Percentiles rank a stretch among this genome's conserved stretches.
Evolutionary conservation across 2,113 vertebrate genomes (phyloP).

Genomic region (Rhizomys pruinosus): DNA sequence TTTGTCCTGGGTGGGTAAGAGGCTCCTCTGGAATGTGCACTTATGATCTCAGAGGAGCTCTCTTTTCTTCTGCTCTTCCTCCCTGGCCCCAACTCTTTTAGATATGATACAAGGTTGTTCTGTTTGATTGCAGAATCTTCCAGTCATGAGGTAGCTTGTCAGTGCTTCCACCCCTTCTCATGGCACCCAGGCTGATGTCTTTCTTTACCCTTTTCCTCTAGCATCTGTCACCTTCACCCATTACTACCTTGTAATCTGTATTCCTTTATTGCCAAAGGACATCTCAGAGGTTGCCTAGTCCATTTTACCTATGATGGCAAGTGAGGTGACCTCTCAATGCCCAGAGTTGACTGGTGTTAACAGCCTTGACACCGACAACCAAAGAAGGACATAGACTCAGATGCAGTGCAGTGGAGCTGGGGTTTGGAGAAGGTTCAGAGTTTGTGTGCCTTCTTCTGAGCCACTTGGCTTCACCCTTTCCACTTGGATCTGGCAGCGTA

Average conservation of each 20-base stretch:
- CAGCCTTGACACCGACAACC: not conserved
- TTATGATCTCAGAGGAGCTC: not conserved
- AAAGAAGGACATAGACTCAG: not conserved
- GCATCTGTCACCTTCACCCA: not conserved
- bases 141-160: not conserved
- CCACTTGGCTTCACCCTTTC: not conserved
- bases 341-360: not conserved
- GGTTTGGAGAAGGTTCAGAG: conserved; percentile 2
- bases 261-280: not conserved
- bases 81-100: not conserved
- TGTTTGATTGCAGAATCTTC: conserved; percentile 16
- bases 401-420: not conserved
- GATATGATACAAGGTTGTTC: not conserved
- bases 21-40: not conserved
- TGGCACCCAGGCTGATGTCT: not conserved
- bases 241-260: not conserved
- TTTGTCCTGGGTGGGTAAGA: not conserved
- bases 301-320: not conserved
- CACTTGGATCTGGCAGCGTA: not conserved
- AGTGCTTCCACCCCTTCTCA: conserved; percentile 7
- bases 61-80: not conserved
- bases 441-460: not conserved
- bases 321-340: not conserved
- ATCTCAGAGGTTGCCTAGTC: not conserved
- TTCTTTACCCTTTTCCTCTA: not conserved